A percentile compares a stretch with the other conserved stretches of the same genome.
Evolutionary conservation across 1,140 invertebrate genomes (phyloP).

Genomic region (Notospermus geniculatus): DNA sequence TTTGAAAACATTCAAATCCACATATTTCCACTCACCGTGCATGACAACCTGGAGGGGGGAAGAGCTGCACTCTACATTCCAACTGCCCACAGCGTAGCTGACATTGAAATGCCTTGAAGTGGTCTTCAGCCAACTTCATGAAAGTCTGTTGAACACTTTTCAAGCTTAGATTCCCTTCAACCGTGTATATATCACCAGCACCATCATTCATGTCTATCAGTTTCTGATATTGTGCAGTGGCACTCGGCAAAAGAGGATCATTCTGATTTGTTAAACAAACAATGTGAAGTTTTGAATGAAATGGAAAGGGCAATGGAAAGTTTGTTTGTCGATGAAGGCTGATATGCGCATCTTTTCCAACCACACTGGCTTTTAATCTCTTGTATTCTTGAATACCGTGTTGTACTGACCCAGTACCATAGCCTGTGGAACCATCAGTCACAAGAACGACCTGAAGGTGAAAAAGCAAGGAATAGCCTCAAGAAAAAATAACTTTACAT

Average conservation of each 20-base stretch:
- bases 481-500: no score
- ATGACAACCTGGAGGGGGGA: slow-evolving; percentile 66
- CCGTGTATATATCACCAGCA: slow-evolving; percentile 66
- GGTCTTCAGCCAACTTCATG: slow-evolving; percentile 71
- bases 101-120: slow-evolving; percentile 75
- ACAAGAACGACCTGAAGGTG: slow-evolving; percentile 76
- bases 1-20: no score
- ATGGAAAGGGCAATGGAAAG: slow-evolving; percentile 74
- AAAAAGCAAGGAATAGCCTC: slow-evolving; percentile 56
- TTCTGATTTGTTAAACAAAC: slow-evolving; percentile 63
- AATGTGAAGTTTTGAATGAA: slow-evolving; percentile 76
- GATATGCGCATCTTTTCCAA: no score
- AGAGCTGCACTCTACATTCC: slow-evolving; percentile 71
- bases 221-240: slow-evolving; percentile 58
- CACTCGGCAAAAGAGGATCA: slow-evolving; percentile 43
- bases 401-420: slow-evolving; percentile 60
- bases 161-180: slow-evolving; percentile 62
- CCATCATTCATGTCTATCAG: slow-evolving; percentile 64
- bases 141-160: slow-evolving; percentile 68
- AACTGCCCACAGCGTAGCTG: slow-evolving; percentile 75
- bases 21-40: slow-evolving; percentile 61
- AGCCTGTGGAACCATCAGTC: slow-evolving; percentile 73
- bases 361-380: no score
- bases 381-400: no score
- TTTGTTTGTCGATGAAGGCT: slow-evolving; percentile 7